Evolutionary conservation across 2,888 invertebrate genomes (phyloP).

Genomic region (Pseudeuparius sepicola): DNA sequence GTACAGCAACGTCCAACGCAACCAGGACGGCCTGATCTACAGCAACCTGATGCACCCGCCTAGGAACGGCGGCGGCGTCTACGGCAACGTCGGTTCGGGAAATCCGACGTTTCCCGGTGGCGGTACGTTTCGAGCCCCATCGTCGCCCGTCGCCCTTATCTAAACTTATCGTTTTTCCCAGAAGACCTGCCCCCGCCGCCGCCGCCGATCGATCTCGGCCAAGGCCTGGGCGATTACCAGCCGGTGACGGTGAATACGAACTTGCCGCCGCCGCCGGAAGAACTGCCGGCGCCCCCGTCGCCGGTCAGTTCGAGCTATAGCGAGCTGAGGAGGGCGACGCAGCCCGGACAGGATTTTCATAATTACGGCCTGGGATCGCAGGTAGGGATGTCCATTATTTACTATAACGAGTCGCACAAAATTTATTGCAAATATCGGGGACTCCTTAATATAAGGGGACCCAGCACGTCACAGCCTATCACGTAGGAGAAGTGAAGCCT

Average conservation of each 20-base stretch:
- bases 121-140: constrained; percentile 30
- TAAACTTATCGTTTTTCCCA: constrained; percentile 23
- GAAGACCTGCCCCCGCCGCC: constrained; percentile 54
- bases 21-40: constrained; percentile 43
- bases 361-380: constrained; percentile 64
- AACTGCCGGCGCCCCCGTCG: constrained; percentile 73
- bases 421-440: too few species aligned
- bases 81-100: constrained; percentile 44
- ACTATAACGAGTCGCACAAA: too few species aligned
- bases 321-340: constrained; percentile 71
- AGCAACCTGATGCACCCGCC: constrained; percentile 45
- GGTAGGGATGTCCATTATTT: constrained; percentile 28
- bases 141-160: too few species aligned
- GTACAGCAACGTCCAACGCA: constrained; percentile 37
- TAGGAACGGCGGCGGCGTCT: constrained; percentile 37
- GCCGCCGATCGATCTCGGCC: constrained; percentile 46
- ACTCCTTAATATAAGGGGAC: too few species aligned
- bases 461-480: too few species aligned
- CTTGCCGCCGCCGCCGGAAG: constrained; percentile 45
- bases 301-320: constrained; percentile 88
- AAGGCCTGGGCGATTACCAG: constrained; percentile 37
- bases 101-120: constrained; percentile 32
- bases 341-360: constrained; percentile 44
- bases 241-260: constrained; percentile 40
- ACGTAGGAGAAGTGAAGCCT: too few species aligned